Evolutionary conservation across 2,797 vertebrate species (phyloP).

Genomic region (Brachymystax lenok): DNA sequence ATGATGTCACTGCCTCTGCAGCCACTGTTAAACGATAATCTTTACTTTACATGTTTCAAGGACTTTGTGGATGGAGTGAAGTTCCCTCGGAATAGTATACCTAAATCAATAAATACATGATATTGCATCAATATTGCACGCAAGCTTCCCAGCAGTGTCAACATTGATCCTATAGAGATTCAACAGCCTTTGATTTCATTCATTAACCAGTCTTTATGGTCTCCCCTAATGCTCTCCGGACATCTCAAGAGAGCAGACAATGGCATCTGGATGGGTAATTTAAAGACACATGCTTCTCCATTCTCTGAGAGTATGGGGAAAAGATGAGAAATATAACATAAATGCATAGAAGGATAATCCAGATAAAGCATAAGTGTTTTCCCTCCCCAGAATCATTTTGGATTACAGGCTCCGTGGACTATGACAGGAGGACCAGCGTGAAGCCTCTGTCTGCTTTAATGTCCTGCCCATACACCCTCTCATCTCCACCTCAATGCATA

Average conservation of each 20-base stretch:
- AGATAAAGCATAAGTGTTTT: conserved; percentile 16
- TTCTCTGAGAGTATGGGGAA: conserved; percentile 10
- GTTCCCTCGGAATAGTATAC: neutral
- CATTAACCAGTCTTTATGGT: conserved; percentile 8
- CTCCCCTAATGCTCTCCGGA: too few species aligned
- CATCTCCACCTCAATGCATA: neutral
- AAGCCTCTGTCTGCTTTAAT: neutral
- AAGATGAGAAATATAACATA: conserved; percentile 20
- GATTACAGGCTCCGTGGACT: neutral
- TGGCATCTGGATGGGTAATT: conserved; percentile 6
- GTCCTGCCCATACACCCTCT: neutral
- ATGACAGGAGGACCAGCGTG: neutral
- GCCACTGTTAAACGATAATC: neutral
- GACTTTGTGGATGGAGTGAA: neutral
- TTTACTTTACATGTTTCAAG: conserved; percentile 4
- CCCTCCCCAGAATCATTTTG: neutral
- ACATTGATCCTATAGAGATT: conserved; percentile 15
- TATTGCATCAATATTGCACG: conserved; percentile 7
- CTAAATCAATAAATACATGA: conserved; percentile 5
- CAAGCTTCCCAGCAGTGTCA: conserved; percentile 14
- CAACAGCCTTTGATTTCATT: conserved; percentile 23
- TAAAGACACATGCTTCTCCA: conserved; percentile 12
- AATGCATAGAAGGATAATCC: conserved; percentile 18
- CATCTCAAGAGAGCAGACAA: conserved; percentile 7
- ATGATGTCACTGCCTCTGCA: neutral